Conservation (phyloP, 2,888 invertebrate species). For the Caenorhabditis auriculariae region DNA sequence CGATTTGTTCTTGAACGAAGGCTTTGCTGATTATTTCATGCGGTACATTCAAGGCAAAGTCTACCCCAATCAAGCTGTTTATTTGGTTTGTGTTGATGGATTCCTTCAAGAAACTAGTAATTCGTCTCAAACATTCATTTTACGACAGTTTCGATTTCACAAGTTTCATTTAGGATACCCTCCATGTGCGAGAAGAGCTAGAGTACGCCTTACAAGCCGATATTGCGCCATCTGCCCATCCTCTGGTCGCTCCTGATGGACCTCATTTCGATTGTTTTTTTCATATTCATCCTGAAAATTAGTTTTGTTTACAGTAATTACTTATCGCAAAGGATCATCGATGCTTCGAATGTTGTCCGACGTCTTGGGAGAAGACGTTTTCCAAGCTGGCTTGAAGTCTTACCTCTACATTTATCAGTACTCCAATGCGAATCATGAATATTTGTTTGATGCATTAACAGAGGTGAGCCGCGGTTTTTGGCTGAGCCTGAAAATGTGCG, state of each 20-base stretch:
- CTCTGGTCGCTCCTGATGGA: constrained; percentile 31
- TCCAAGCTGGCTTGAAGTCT: constrained; percentile 29
- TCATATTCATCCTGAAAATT: not conserved
- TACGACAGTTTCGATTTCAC: not conserved
- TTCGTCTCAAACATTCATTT: not conserved
- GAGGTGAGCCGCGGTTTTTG: no score
- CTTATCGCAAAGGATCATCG: constrained; percentile 39
- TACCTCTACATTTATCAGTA: constrained; percentile 74
- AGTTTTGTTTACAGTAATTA: constrained; percentile 15
- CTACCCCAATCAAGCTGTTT: constrained; percentile 23
- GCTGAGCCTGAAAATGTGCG: no score
- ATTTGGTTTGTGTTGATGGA: constrained; percentile 8
- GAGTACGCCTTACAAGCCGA: constrained; percentile 27
- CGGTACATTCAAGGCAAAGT: constrained; percentile 19
- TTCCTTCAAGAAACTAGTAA: not conserved
- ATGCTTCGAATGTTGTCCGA: constrained; percentile 33
- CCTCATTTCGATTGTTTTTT: constrained; percentile 26
- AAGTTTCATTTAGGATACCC: no score
- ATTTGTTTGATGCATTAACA: constrained; percentile 78
- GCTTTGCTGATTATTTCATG: constrained; percentile 47
- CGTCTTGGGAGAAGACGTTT: constrained; percentile 13
- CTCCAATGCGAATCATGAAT: constrained; percentile 76
- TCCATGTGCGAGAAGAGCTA: constrained; percentile 25
- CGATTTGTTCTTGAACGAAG: constrained; percentile 48
- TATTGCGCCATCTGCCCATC: constrained; percentile 21